Conservation (phyloP, 2,888 invertebrate genomes). For the Mesoligia furuncula region DNA sequence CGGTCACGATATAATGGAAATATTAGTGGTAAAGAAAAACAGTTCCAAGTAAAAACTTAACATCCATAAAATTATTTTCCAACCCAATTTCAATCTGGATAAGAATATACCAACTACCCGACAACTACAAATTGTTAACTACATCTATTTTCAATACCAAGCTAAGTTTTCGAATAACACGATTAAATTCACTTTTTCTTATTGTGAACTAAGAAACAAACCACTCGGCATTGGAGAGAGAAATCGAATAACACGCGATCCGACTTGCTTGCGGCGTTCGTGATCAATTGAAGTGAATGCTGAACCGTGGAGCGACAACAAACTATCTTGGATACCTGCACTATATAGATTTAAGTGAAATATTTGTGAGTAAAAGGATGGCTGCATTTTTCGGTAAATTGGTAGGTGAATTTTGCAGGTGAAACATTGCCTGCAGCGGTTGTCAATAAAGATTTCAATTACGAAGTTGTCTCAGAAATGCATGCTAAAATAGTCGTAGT, state of each 20-base stretch:
- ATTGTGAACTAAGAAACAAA: slow-evolving; percentile 24
- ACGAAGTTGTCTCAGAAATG: not conserved
- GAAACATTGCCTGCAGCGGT: not conserved
- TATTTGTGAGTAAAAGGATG: slow-evolving; percentile 16
- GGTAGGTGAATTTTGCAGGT: not conserved
- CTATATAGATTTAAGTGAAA: slow-evolving; percentile 32
- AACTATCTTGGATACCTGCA: slow-evolving; percentile 29
- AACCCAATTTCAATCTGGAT: slow-evolving; percentile 20
- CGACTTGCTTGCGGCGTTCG: slow-evolving; percentile 26
- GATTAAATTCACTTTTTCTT: slow-evolving; percentile 38
- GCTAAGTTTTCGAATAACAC: slow-evolving; percentile 34
- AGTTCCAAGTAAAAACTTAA: not conserved
- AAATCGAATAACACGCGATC: slow-evolving; percentile 43
- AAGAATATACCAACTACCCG: slow-evolving; percentile 16
- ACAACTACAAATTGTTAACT: not conserved
- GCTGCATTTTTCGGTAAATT: slow-evolving; percentile 14
- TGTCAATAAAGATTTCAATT: not conserved
- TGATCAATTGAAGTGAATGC: slow-evolving; percentile 58
- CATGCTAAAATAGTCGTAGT: not conserved
- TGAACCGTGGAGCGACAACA: slow-evolving; percentile 24
- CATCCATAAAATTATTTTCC: slow-evolving; percentile 7
- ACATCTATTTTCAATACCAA: slow-evolving; percentile 4
- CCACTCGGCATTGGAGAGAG: slow-evolving; percentile 16
- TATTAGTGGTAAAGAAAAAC: not conserved
- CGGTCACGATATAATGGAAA: not conserved